Evolutionary conservation across 2,888 invertebrate genomes (phyloP).

Genomic region (Criorhina ranunculi): DNA sequence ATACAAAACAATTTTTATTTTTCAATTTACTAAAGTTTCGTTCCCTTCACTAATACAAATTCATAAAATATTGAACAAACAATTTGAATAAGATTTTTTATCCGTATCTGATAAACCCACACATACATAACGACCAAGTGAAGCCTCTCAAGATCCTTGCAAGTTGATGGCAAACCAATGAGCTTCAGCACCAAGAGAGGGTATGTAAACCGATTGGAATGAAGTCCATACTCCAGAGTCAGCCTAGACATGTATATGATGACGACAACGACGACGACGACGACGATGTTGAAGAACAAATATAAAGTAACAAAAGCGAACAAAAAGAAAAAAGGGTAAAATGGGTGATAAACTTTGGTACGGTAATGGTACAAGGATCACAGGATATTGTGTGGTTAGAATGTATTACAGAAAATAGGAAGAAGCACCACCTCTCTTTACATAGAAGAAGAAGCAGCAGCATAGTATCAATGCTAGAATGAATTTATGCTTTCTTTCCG

Average conservation of each 20-base stretch:
- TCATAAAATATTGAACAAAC: conserved; percentile 65
- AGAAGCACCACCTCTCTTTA: conserved; percentile 42
- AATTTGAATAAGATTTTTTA: conserved; percentile 51
- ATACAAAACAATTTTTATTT: no score
- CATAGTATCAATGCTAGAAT: conserved; percentile 52
- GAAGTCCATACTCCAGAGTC: conserved; percentile 10
- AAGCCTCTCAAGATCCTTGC: neutral
- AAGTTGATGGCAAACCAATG: conserved; percentile 31
- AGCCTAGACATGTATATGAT: conserved; percentile 42
- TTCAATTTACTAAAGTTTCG: neutral
- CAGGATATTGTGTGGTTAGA: conserved; percentile 56
- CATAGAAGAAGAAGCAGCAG: neutral
- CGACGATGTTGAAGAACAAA: conserved; percentile 43
- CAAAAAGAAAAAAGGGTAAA: conserved; percentile 30
- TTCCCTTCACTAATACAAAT: neutral
- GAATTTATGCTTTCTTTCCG: conserved; percentile 59
- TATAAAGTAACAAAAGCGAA: conserved; percentile 25
- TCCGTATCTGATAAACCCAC: conserved; percentile 22
- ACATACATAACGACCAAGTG: neutral
- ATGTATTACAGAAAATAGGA: conserved; percentile 28
- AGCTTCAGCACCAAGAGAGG: conserved; percentile 10
- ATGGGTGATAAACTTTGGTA: conserved; percentile 63
- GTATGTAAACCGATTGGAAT: no score
- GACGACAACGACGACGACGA: conserved; percentile 2
- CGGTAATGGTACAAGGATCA: conserved; percentile 62